Percentiles rank a stretch among this genome's conserved stretches.
These are phyloP conservation scores for Notamacropus eugenii DNA, from an alignment of 2,797 vertebrate genomes.

Conservation along the genomic window DNA sequence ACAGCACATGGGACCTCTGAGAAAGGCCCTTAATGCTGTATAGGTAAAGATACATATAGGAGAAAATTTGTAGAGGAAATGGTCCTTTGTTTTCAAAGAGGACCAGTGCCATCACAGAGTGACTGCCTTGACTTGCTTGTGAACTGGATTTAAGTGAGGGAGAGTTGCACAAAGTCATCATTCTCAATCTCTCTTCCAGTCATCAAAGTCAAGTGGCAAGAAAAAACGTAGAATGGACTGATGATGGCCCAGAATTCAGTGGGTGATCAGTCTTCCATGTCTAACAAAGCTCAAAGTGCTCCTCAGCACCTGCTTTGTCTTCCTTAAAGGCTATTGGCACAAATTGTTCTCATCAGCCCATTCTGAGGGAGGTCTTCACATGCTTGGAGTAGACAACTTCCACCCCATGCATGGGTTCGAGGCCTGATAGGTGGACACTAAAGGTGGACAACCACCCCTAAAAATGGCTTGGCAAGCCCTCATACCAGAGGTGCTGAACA, in stretches of 20 bases:
- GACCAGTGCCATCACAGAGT: background rate
- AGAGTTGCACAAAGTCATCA: background rate
- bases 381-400: background rate
- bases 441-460: background rate
- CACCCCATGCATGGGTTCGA: background rate
- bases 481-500: background rate
- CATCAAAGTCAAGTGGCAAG: background rate
- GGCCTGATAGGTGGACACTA: background rate
- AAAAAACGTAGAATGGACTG: background rate
- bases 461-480: background rate
- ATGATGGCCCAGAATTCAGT: background rate
- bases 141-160: background rate
- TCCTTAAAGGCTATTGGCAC: background rate
- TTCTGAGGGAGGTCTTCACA: background rate
- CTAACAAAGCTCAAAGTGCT: background rate
- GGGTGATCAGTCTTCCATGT: background rate
- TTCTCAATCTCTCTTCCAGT: background rate
- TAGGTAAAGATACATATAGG: background rate
- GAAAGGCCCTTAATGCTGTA: background rate
- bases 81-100: background rate
- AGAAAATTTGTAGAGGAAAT: background rate
- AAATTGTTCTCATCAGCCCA: background rate
- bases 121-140: background rate
- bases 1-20: background rate
- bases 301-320: background rate